These are phyloP conservation scores for Ruditapes philippinarum DNA, from an alignment of 1,140 invertebrate species.

Conservation along the genomic window DNA sequence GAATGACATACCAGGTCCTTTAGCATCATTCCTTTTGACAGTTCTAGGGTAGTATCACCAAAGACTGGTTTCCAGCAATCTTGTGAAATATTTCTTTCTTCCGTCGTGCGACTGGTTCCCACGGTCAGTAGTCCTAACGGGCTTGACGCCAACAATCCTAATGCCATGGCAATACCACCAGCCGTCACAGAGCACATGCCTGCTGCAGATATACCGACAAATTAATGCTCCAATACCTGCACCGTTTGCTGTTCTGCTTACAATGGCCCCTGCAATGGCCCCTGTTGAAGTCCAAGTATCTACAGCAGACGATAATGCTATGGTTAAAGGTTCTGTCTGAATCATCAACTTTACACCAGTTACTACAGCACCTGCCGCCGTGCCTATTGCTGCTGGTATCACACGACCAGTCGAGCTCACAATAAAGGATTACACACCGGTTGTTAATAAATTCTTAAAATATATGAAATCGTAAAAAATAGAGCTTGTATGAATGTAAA, in stretches of 20 bases:
- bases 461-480: too few relatives aligned
- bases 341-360: background rate
- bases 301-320: background rate
- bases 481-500: too few relatives aligned
- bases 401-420: background rate
- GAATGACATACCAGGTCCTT: conserved; percentile 12
- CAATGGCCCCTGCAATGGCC: background rate
- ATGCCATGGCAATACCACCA: background rate
- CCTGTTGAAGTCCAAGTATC: background rate
- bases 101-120: background rate
- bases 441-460: too few relatives aligned
- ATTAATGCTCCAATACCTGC: background rate
- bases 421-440: background rate
- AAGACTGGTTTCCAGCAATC: conserved; percentile 24
- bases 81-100: background rate
- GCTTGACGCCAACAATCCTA: background rate
- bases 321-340: background rate
- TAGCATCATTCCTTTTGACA: background rate
- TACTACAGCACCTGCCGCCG: background rate
- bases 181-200: background rate
- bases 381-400: background rate
- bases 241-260: background rate
- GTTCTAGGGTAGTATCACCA: background rate
- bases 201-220: background rate
- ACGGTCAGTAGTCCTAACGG: background rate